Percentiles rank a stretch among this genome's conserved stretches.
phyloP scores from a whole-genome alignment of 2,888 invertebrate species.

The Cynaeus angustus region DNA sequence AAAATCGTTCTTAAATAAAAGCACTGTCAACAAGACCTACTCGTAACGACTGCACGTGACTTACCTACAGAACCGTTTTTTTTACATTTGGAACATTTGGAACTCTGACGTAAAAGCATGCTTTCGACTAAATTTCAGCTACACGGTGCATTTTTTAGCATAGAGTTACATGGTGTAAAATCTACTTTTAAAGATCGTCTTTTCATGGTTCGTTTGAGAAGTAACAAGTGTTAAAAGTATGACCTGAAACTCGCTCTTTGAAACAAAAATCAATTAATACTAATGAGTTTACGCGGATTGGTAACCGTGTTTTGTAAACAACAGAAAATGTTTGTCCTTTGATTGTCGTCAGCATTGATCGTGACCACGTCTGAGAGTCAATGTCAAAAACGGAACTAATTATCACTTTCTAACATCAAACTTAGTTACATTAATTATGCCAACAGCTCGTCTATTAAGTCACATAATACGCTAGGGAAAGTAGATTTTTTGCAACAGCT shows the following conservation, averaged over 20 bases:
- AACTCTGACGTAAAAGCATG: neutral
- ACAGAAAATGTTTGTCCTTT: neutral
- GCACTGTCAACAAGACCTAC: neutral
- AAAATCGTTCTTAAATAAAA: neutral
- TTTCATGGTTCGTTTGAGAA: too few species aligned
- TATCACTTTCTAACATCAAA: conserved; percentile 36
- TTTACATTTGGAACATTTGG: neutral
- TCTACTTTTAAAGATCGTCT: neutral
- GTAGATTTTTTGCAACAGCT: conserved; percentile 32
- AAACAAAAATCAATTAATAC: neutral
- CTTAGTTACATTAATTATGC: conserved; percentile 33
- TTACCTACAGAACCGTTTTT: neutral
- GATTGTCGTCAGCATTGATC: neutral
- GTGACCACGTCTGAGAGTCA: conserved; percentile 33
- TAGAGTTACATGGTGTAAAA: neutral
- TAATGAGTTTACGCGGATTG: neutral
- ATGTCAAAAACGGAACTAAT: conserved; percentile 39
- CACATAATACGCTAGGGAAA: conserved; percentile 36
- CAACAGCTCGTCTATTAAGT: conserved; percentile 33
- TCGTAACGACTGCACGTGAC: neutral
- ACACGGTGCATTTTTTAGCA: too few species aligned
- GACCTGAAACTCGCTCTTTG: neutral
- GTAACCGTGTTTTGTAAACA: neutral
- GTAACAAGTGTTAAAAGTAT: too few species aligned
- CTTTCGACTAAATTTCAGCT: neutral